These are phyloP conservation scores for Liasis olivaceus DNA, from an alignment of 2,797 vertebrate species.

Conservation along the genomic window DNA sequence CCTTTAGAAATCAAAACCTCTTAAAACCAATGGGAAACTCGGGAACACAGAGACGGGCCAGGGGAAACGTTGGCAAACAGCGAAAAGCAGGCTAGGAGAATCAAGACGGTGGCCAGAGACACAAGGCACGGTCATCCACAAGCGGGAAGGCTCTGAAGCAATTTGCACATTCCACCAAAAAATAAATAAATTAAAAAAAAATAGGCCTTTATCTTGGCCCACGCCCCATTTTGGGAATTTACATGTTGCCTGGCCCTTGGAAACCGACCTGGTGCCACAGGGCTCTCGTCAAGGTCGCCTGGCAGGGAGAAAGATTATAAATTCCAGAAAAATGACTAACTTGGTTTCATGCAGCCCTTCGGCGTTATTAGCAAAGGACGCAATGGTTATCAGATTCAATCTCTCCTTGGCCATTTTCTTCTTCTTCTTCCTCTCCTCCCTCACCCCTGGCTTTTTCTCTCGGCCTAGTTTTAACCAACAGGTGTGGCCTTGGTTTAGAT, in stretches of 20 bases:
- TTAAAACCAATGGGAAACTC: too few species aligned
- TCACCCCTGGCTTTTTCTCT: neutral
- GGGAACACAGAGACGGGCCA: too few species aligned
- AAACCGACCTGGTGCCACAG: neutral
- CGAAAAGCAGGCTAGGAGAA: neutral
- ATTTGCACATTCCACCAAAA: neutral
- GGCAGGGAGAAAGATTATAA: constrained; percentile 48
- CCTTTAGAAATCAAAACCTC: too few species aligned
- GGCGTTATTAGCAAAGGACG: constrained; percentile 49
- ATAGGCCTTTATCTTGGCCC: constrained; percentile 5
- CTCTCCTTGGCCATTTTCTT: neutral
- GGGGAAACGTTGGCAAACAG: neutral
- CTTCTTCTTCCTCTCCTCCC: neutral
- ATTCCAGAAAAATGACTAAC: constrained; percentile 59
- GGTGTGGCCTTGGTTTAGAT: constrained; percentile 56
- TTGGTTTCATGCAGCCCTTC: constrained; percentile 55
- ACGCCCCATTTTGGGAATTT: constrained; percentile 14
- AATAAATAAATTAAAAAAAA: neutral
- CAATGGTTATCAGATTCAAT: constrained; percentile 33
- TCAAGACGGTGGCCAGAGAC: accelerated
- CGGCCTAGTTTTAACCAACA: neutral
- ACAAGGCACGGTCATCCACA: accelerated
- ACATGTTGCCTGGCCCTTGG: neutral
- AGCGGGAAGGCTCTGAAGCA: neutral
- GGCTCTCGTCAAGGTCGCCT: constrained; percentile 1